Evolutionary conservation across 2,797 vertebrate species (phyloP), one percentile per base, ranked within the genome.

Genomic region (Fundulus diaphanus): DNA sequence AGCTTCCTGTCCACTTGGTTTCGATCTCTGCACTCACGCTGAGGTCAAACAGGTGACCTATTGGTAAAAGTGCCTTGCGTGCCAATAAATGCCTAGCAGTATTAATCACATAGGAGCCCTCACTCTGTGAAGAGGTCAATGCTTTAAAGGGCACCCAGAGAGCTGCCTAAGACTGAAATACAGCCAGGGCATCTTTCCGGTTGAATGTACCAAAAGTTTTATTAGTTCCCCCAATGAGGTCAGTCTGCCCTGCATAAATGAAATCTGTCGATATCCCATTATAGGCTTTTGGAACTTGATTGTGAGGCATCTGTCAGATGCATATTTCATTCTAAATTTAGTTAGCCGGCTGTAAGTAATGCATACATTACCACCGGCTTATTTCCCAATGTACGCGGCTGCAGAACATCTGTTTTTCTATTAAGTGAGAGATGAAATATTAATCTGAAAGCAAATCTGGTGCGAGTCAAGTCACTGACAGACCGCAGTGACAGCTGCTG

Each of bases 11-110:
- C 90, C 88, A 84, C 82, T 79, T 16, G 61, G 82, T 68, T 95
- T 93, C 92, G 91, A 94, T 93, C 88, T 72, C 70, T 5, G 46
- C 44, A 83, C 85, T 81, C 7, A 48, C 67, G 35, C 87, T 22
- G 84, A 86, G 92, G 92, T 94, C 92, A 93, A 88, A 85, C 92
- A 83, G 92, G 88, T 88, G 92, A 95, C 93, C 93, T 95, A 94
- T 95, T 80, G 94, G 93, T 93, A 88, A 93, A 93, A 94, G 90
- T 92, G 91, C 88, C 90, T 85, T 82, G 86, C 76, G 90, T 92
- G 93, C 93, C 93, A 92, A 94, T 95, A 95, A 91, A 93, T 83
- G 89, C 90, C 90, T 79, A 70, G 91, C 87, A 83, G 91, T 92
- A 94, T 94, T 93, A 94, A 95, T 93, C 91, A 93, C 90, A 92